These are phyloP conservation scores for Catamblyrhynchus diadema DNA, from an alignment of 2,797 vertebrate species.

Conservation along the genomic window DNA sequence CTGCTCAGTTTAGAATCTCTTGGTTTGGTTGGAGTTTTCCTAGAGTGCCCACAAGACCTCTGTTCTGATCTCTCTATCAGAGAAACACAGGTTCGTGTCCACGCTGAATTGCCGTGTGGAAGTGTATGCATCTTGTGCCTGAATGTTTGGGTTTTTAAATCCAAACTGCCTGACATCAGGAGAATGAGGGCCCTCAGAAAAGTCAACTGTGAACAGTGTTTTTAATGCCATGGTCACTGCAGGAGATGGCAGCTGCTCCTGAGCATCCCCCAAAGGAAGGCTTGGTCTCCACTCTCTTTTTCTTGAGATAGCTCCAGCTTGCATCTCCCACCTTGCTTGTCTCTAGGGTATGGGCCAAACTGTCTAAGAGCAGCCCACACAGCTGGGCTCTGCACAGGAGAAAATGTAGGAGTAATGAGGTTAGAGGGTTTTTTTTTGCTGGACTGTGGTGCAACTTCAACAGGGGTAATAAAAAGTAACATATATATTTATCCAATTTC, in stretches of 20 bases:
- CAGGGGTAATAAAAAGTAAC: neutral
- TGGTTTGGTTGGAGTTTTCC: neutral
- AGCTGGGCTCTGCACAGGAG: neutral
- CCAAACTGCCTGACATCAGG: neutral
- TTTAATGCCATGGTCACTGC: neutral
- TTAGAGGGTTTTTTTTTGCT: neutral
- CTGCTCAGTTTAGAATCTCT: neutral
- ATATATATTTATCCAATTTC: neutral
- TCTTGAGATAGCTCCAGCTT: neutral
- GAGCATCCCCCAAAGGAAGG: neutral
- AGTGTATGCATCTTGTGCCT: neutral
- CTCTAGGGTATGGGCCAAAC: neutral
- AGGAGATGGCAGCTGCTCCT: neutral
- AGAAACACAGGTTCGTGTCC: fast-evolving
- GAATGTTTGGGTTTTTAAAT: neutral
- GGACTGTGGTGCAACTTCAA: neutral
- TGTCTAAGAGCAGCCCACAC: neutral
- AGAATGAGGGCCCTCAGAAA: neutral
- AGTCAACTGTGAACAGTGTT: neutral
- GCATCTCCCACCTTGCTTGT: neutral
- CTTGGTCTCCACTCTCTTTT: neutral
- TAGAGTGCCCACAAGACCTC: neutral
- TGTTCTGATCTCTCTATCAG: neutral
- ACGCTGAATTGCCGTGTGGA: neutral
- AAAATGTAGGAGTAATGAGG: neutral